Evolutionary conservation across 2,797 vertebrate genomes (phyloP).

Genomic region (Cichlasoma orientale): DNA sequence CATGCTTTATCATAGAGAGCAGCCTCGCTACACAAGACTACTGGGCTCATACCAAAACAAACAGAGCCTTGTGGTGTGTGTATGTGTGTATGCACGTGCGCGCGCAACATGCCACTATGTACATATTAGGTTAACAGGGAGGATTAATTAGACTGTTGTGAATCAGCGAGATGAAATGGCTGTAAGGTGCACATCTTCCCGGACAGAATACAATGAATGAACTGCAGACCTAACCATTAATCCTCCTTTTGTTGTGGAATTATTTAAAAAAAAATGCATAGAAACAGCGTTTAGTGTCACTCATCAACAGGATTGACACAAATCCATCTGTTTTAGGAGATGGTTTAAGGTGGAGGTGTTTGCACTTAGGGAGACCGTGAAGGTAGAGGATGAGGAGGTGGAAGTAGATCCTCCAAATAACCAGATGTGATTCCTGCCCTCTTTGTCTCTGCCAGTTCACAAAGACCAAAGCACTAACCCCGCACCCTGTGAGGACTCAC

Average conservation of each 20-base stretch:
- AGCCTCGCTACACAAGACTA: constrained; percentile 61
- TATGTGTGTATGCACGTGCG: not conserved
- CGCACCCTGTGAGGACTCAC: constrained; percentile 15
- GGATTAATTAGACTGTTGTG: constrained; percentile 58
- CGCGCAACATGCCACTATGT: constrained; percentile 43
- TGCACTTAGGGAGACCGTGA: not conserved
- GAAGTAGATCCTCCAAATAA: constrained; percentile 42
- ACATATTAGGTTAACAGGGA: constrained; percentile 45
- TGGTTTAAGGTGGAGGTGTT: constrained; percentile 35
- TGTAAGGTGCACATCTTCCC: constrained; percentile 45
- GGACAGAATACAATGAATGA: constrained; percentile 16
- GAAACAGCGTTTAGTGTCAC: not conserved
- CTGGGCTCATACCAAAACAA: constrained; percentile 68
- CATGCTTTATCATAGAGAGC: constrained; percentile 74
- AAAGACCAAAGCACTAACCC: constrained; percentile 65
- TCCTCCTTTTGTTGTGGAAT: constrained; percentile 22
- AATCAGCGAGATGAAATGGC: constrained; percentile 40
- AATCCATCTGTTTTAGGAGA: constrained; percentile 6
- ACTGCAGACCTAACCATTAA: constrained; percentile 26
- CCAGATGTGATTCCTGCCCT: constrained; percentile 67
- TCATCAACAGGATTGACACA: not conserved
- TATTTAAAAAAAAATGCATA: constrained; percentile 32
- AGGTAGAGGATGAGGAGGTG: not conserved
- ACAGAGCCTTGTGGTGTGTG: constrained; percentile 40
- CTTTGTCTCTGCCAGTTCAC: constrained; percentile 71